A percentile compares a stretch with the other conserved stretches of the same genome.
Evolutionary conservation across 1,140 invertebrate species (phyloP).

Genomic region (Camponotus vicinus): DNA sequence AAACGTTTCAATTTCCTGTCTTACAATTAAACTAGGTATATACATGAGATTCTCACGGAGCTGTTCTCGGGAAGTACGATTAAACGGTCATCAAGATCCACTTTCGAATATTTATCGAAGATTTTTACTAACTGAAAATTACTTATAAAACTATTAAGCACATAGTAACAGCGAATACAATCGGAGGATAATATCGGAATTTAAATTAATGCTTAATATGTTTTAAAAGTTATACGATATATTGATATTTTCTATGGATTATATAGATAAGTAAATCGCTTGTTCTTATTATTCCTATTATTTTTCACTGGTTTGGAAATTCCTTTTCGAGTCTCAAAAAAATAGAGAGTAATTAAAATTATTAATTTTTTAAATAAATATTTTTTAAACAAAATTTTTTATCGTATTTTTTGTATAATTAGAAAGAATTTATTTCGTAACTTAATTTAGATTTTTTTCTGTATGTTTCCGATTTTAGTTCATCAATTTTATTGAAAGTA

Average conservation of each 20-base stretch:
- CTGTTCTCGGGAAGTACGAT: not conserved
- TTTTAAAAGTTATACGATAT: too few species aligned
- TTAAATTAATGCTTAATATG: not conserved
- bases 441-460: not conserved
- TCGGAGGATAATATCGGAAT: not conserved
- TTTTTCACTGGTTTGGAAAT: not conserved
- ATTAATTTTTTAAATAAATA: not conserved
- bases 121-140: conserved; percentile 32
- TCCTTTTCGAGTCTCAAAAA: not conserved
- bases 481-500: not conserved
- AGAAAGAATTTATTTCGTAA: not conserved
- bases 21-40: conserved; percentile 13
- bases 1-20: conserved; percentile 23
- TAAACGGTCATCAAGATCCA: not conserved
- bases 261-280: too few species aligned
- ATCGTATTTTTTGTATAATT: not conserved
- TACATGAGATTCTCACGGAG: conserved; percentile 5
- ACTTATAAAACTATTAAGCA: conserved; percentile 8
- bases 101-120: not conserved
- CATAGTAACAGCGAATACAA: conserved; percentile 12
- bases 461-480: not conserved
- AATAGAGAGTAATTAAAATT: not conserved
- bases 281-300: too few species aligned
- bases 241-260: too few species aligned
- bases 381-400: not conserved